Evolutionary conservation across 1,140 invertebrate species (phyloP).

Genomic region (Bathynomus jamesi): DNA sequence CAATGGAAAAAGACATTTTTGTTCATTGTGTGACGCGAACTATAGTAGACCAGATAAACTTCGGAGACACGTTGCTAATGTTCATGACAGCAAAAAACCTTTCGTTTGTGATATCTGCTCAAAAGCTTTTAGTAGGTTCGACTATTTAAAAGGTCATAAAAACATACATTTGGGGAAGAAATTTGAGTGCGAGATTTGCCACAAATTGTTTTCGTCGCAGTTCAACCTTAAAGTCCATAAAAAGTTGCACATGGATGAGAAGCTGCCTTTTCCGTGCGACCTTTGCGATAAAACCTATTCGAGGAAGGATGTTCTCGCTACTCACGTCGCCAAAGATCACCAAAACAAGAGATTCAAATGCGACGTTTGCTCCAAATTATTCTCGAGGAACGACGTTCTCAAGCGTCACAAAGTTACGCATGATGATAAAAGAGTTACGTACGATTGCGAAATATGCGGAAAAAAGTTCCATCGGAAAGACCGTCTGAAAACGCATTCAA

Average conservation of each 20-base stretch:
- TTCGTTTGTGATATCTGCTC: not conserved
- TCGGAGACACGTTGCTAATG: not conserved
- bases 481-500: not conserved
- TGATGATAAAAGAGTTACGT: not conserved
- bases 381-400: not conserved
- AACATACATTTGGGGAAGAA: not conserved
- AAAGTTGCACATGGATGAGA: not conserved
- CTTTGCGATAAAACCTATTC: not conserved
- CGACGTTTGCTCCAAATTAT: not conserved
- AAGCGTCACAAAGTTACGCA: not conserved
- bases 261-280: not conserved
- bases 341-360: not conserved
- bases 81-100: not conserved
- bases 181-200: not conserved
- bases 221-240: not conserved
- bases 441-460: not conserved
- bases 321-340: not conserved
- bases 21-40: not conserved
- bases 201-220: not conserved
- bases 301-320: not conserved
- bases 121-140: not conserved
- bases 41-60: not conserved
- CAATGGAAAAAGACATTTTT: not conserved
- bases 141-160: not conserved
- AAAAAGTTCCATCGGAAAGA: not conserved